Evolutionary conservation across 2,797 vertebrate species (phyloP).

Genomic region (Phaenicophaeus curvirostris): DNA sequence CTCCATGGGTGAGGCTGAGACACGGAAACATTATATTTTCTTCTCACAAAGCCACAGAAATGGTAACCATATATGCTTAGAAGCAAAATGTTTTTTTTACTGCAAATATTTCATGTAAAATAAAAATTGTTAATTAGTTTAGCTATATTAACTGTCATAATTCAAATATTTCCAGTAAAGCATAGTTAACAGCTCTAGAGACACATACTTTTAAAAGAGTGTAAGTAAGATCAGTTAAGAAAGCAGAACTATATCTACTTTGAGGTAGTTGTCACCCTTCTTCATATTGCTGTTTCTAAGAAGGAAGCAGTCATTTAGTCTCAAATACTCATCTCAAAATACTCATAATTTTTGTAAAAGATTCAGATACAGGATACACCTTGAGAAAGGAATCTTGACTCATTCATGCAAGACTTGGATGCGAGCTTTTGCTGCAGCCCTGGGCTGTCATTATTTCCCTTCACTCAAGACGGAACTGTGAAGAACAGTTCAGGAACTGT

Average conservation of each 20-base stretch:
- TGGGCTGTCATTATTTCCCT: not conserved
- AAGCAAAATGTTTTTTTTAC: not conserved
- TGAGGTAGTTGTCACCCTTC: not conserved
- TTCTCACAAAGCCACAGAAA: not conserved
- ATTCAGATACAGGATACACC: not conserved
- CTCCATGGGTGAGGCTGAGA: not conserved
- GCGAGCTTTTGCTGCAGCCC: not conserved
- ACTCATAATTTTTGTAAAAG: not conserved
- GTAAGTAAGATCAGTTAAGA: not conserved
- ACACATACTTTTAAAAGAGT: not conserved
- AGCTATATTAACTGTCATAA: not conserved
- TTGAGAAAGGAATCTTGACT: not conserved
- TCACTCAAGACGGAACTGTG: not conserved
- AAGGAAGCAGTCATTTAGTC: not conserved
- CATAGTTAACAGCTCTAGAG: not conserved
- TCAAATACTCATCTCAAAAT: not conserved
- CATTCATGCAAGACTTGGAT: fast-evolving
- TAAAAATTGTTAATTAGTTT: not conserved
- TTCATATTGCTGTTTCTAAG: not conserved
- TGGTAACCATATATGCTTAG: not conserved
- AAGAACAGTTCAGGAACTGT: not conserved
- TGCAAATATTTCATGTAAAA: not conserved
- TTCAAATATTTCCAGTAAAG: not conserved
- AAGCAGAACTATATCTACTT: not conserved
- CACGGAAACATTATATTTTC: not conserved